phyloP scores from a whole-genome alignment of 2,113 vertebrate species.

The Microcebus lehilahytsara region DNA sequence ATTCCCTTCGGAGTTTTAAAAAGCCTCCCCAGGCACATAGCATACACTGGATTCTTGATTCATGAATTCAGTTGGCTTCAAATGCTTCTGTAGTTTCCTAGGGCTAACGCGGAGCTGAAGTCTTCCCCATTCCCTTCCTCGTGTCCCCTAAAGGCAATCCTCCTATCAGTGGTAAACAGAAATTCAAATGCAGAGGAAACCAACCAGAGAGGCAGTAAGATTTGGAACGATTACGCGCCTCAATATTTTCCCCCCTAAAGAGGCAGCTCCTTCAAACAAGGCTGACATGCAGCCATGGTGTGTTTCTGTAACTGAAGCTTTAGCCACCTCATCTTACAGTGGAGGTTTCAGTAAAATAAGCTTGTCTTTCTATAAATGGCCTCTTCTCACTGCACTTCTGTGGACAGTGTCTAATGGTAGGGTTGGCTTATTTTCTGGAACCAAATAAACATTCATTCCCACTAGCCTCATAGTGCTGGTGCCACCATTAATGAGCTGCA shows the following conservation, averaged over 20 bases:
- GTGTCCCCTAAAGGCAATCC: not conserved
- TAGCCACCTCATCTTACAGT: not conserved
- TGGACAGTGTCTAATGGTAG: not conserved
- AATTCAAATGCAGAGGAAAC: slow-evolving; percentile 26
- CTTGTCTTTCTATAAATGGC: slow-evolving; percentile 1
- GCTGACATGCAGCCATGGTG: not conserved
- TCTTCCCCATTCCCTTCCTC: not conserved
- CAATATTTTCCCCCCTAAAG: not conserved
- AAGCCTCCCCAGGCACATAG: not conserved
- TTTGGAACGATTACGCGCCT: not conserved
- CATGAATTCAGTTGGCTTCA: slow-evolving; percentile 7
- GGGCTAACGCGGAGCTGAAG: not conserved
- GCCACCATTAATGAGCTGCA: not conserved
- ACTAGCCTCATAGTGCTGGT: not conserved
- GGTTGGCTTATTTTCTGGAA: slow-evolving; percentile 54
- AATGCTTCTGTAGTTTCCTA: not conserved
- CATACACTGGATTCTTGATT: not conserved
- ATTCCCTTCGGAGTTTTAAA: not conserved
- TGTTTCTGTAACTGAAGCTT: not conserved
- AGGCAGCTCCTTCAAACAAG: not conserved
- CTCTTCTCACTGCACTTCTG: not conserved
- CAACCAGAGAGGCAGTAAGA: slow-evolving; percentile 10
- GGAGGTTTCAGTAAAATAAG: not conserved
- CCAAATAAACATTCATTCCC: slow-evolving; percentile 36
- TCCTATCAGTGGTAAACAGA: slow-evolving; percentile 39